A percentile compares a stretch with the other conserved stretches of the same genome.
Conservation (phyloP, 2,888 invertebrate genomes). For the Cerastis rubricosa region DNA sequence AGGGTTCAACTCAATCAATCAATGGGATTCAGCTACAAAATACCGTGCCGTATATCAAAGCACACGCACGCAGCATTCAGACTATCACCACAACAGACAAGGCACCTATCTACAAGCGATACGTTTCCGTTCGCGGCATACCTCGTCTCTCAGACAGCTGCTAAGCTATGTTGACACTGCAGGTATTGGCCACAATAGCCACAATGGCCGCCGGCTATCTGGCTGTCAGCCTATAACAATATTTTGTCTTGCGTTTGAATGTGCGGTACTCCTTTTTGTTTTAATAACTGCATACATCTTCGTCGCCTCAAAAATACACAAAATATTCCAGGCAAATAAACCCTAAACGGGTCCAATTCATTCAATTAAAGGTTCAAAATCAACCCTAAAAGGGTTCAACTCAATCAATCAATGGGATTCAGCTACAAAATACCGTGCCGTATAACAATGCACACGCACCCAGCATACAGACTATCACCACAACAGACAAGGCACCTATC, state of each 20-base stretch:
- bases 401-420: too few species aligned
- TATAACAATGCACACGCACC: neutral
- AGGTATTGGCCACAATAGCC: slow-evolving; percentile 24
- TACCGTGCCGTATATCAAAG: neutral
- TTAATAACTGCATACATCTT: too few species aligned
- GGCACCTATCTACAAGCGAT: slow-evolving; percentile 45
- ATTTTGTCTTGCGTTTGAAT: too few species aligned
- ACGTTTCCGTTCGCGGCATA: slow-evolving; percentile 61
- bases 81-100: slow-evolving; percentile 34
- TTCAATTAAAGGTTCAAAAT: too few species aligned
- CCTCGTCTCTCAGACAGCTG: slow-evolving; percentile 47
- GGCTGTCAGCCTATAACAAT: too few species aligned
- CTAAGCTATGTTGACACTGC: slow-evolving; percentile 57
- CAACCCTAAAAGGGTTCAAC: too few species aligned
- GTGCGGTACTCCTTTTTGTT: too few species aligned
- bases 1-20: too few species aligned
- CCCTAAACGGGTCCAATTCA: too few species aligned
- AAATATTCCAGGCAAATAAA: too few species aligned
- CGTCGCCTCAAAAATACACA: too few species aligned
- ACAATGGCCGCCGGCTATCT: too few species aligned
- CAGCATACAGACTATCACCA: slow-evolving; percentile 34
- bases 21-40: neutral
- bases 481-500: slow-evolving; percentile 17
- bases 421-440: neutral
- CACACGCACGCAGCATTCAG: neutral